Evolutionary conservation across 2,888 invertebrate genomes (phyloP), one percentile per base, ranked within the genome.

Genomic region (Heliconius aoede): DNA sequence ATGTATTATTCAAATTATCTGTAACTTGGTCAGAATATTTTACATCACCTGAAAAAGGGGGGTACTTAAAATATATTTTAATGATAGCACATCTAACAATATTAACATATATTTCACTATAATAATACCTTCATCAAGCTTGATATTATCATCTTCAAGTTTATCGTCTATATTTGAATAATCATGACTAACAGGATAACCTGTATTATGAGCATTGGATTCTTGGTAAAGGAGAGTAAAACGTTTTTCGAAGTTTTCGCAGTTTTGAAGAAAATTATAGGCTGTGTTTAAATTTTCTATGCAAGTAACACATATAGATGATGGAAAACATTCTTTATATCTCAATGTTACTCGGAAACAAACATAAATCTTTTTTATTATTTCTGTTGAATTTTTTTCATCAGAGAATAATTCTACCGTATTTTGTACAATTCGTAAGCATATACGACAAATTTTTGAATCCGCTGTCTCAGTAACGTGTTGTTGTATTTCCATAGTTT

Each of bases 281-380:
- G 90, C 89, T 21, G 80, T 82, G 60, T 88, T 84, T 76, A 94
- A 80, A 80, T 92, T 91, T 62, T 84, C 72, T 32, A 88, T 68
- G 80, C 94, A 94, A 46, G 81, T 76, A 7, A 79, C 80, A 80
- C 94, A 94, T 78, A 94, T 89, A 36, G 76, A 78, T 76, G 79
- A 84, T 1, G 93, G 91, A 60, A 90, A 85, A 78, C 83, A 78
- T 40, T 84, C 86, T 60, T 89, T 86, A 30, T 80, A 79, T 9
- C 76, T 77, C 65, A 94, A 74, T 76, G 80, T 84, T 75, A 93
- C 82, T 84, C 89, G 88, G 82, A 93, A 92, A 85, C 92, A 93
- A 71, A 81, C 67, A 79, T 83, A 84, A 64, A 94, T 86, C 81
- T 85, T 92, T 24, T 87, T 82, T 61, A 88, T 77, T 75, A 92